Base-by-base conservation (phyloP, 2,797 vertebrate species). In the Erethizon dorsatum region DNA sequence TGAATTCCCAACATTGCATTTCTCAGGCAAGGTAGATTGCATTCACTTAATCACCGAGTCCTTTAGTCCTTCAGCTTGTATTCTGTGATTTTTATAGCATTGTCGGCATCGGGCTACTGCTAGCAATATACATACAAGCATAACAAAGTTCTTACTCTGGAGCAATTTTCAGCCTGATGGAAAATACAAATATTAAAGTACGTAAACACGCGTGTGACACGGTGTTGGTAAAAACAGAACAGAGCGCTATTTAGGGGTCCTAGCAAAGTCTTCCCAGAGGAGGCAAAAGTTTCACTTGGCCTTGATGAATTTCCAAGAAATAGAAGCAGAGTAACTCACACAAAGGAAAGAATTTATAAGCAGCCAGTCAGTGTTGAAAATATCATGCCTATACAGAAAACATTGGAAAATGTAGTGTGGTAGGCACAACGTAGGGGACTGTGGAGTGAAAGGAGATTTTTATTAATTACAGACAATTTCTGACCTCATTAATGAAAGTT, bases 231-330 rank as follows among this genome's bases (percentile, higher is more conserved):
- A 37, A 26, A 45, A 45, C 15, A 61, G 75, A 31, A 28, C 10
- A n/a, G 31, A 4, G 2, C 9, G n/a, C 20, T 11, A 3, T 8
- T 2, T 28, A 45, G 31, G 6, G 7, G 4, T 37, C 20, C 45
- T 3, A 2, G 6, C 10, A 18, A 65, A 73, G 56, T 0, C 22
- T 63, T 83, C 14, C 10, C 28, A 33, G 17, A 57, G 5, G 13
- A 45, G 26, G 6, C 6, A 26, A 63, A 61, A 31, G 22, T 3
- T 63, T 63, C 45, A 63, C 10, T 52, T 18, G 26, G 20, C 61
- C 33, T 65, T 31, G 6, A 28, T 47, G n/a, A 65, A 63, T 65
- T 89, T 52, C 73, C 20, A 26, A 47, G 69, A 24, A 80, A 24
- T 20, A 54, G 56, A 83, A n/a, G 33, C 15, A 50, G 28, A 24